Conservation (phyloP, 2,888 invertebrate genomes). For the Idaea dimidiata region DNA sequence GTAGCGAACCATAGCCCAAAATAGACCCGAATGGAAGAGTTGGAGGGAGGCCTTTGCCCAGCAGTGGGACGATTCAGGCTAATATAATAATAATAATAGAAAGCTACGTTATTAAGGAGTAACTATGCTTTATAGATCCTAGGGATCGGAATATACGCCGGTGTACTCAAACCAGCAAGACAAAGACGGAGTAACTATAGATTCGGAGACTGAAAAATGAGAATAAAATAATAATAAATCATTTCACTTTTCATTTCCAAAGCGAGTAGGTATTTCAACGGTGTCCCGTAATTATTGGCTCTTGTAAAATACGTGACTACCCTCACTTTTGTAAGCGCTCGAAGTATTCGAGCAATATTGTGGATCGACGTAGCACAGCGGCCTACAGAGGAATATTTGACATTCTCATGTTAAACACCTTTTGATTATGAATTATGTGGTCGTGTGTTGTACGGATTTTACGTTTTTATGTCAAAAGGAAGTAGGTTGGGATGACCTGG, state of each 20-base stretch:
- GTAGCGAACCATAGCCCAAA: no score
- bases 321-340: constrained; percentile 18
- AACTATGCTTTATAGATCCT: no score
- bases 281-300: constrained; percentile 1
- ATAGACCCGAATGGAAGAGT: no score
- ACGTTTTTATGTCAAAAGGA: background rate
- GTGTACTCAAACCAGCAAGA: no score
- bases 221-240: constrained; percentile 1
- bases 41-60: no score
- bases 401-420: constrained; percentile 30
- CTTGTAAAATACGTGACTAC: background rate
- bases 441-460: background rate
- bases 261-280: background rate
- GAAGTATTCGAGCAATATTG: constrained; percentile 36
- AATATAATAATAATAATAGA: no score
- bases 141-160: no score
- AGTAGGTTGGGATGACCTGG: background rate
- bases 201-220: background rate
- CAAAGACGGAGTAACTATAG: no score
- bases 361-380: constrained; percentile 29
- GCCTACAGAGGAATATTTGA: constrained; percentile 33
- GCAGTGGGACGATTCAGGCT: no score
- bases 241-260: background rate
- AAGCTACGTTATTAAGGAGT: no score
- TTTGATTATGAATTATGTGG: constrained; percentile 27